phyloP scores from a whole-genome alignment of 2,113 vertebrate species.

The Crocuta crocuta region DNA sequence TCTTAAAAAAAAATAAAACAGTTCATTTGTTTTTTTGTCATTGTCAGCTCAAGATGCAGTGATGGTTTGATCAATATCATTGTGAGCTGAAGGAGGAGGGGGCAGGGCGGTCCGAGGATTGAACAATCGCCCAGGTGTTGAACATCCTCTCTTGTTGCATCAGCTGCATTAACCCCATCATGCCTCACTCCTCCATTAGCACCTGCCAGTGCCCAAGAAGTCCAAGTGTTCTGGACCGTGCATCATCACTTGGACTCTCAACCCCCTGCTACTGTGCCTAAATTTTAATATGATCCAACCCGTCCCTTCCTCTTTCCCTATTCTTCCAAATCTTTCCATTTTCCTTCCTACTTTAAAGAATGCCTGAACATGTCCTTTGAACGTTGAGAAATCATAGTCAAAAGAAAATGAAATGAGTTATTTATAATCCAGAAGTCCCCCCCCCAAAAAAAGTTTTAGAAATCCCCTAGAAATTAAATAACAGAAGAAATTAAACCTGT shows the following conservation, averaged over 20 bases:
- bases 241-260: background rate
- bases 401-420: background rate
- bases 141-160: background rate
- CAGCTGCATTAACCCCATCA: background rate
- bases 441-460: rapidly evolving
- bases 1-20: background rate
- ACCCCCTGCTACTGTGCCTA: background rate
- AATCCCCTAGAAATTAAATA: background rate
- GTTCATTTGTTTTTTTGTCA: background rate
- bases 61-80: background rate
- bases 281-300: background rate
- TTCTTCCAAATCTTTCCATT: background rate
- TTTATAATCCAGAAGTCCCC: background rate
- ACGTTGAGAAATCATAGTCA: background rate
- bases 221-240: background rate
- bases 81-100: background rate
- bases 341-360: background rate
- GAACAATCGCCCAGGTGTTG: background rate
- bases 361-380: background rate
- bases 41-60: background rate
- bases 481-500: background rate
- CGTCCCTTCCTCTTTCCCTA: background rate
- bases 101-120: background rate
- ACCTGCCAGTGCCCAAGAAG: background rate
- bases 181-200: background rate